Evolutionary conservation across 2,113 vertebrate genomes (phyloP).

Genomic region (Chaenogobius annularis): DNA sequence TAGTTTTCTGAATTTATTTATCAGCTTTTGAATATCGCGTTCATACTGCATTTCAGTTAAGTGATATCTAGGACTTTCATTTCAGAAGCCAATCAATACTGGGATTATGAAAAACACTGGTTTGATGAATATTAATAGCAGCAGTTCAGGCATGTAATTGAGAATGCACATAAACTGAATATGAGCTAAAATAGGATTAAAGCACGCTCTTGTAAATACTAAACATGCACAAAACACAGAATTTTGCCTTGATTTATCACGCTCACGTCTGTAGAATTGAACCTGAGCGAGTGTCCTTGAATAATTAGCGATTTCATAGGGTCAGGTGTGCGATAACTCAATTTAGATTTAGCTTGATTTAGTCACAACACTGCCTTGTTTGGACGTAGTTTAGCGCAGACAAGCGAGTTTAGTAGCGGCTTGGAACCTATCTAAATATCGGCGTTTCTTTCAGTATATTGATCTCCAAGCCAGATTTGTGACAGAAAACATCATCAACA

Average conservation of each 20-base stretch:
- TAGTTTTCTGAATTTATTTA: not conserved
- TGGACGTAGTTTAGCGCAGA: no score
- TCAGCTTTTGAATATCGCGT: not conserved
- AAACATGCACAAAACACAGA: conserved; percentile 7
- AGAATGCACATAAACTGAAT: conserved; percentile 15
- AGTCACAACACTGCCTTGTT: no score
- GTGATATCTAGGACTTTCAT: conserved; percentile 5
- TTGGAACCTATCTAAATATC: no score
- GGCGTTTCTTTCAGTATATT: no score
- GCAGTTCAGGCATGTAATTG: conserved; percentile 20
- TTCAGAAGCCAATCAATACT: conserved; percentile 30
- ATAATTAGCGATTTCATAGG: conserved; percentile 21
- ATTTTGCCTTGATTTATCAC: not conserved
- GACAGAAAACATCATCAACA: no score
- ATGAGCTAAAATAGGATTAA: conserved; percentile 36
- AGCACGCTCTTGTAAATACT: conserved; percentile 9
- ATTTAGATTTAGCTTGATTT: no score
- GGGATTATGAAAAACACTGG: conserved; percentile 21
- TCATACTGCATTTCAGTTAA: not conserved
- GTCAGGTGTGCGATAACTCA: conserved; percentile 1
- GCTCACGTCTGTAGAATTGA: conserved; percentile 24
- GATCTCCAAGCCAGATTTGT: no score
- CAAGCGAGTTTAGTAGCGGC: no score
- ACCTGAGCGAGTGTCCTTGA: conserved; percentile 15
- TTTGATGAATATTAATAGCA: conserved; percentile 47